Evolutionary conservation across 1,140 invertebrate species (phyloP).

Genomic region (Heliconius hermathena): DNA sequence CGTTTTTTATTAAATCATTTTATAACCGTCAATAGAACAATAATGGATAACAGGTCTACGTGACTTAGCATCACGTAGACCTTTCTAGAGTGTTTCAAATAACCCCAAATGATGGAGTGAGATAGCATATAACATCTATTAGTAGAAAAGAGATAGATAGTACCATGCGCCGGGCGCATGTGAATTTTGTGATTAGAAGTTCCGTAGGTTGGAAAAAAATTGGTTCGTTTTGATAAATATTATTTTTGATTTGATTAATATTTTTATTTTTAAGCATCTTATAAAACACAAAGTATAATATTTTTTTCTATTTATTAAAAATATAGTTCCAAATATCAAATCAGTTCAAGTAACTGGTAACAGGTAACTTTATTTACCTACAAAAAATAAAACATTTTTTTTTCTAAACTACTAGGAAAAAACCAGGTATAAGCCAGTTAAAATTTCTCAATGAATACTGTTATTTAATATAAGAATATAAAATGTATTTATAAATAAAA

Average conservation of each 20-base stretch:
- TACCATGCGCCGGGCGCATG: neutral
- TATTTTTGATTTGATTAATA: neutral
- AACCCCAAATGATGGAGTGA: slow-evolving; percentile 16
- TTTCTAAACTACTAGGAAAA: too few relatives aligned
- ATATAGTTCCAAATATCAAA: too few relatives aligned
- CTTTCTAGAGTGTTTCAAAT: slow-evolving; percentile 20
- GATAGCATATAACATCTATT: neutral
- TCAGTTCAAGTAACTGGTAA: too few relatives aligned
- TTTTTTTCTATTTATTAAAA: too few relatives aligned
- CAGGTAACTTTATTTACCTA: too few relatives aligned
- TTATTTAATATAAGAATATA: too few relatives aligned
- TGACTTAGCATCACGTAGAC: slow-evolving; percentile 41
- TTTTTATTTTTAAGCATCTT: too few relatives aligned
- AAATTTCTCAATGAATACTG: too few relatives aligned
- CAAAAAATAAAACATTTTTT: too few relatives aligned
- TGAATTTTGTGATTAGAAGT: neutral
- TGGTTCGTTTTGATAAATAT: neutral
- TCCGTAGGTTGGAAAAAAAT: neutral
- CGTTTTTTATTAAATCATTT: neutral
- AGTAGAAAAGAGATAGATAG: neutral
- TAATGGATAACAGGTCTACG: slow-evolving; percentile 28
- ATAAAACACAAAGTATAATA: too few relatives aligned
- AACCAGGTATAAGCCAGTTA: too few relatives aligned
- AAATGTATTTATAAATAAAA: neutral
- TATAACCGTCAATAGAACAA: neutral